phyloP scores from a whole-genome alignment of 2,113 vertebrate genomes.

The Illadopsis cleaveri region DNA sequence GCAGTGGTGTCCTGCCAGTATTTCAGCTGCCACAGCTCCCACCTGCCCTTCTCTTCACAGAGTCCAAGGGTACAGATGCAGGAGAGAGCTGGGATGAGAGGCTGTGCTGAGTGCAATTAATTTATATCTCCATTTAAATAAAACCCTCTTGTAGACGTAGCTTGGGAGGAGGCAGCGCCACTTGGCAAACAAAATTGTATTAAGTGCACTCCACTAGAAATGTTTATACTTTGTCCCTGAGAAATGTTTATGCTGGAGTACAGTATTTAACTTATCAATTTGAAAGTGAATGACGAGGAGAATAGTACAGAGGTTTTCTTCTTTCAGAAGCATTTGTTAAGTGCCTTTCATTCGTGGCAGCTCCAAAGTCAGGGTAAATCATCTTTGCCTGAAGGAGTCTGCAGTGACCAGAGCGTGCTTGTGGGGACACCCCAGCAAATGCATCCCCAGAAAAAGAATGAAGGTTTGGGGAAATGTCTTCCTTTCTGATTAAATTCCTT shows the following conservation, averaged over 20 bases:
- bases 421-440: neutral
- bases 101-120: conserved; percentile 50
- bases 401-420: neutral
- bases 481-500: neutral
- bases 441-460: neutral
- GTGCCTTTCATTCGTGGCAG: neutral
- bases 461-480: neutral
- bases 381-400: neutral
- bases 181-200: conserved; percentile 63
- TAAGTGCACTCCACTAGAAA: conserved; percentile 66
- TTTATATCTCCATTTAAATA: conserved; percentile 61
- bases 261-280: conserved; percentile 60
- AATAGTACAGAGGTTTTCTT: conserved; percentile 32
- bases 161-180: conserved; percentile 22
- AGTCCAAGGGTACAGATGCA: neutral
- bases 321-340: conserved; percentile 43
- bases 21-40: neutral
- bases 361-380: neutral
- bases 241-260: conserved; percentile 61
- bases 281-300: conserved; percentile 36
- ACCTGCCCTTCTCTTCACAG: neutral
- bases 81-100: conserved; percentile 7
- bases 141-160: conserved; percentile 15
- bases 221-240: conserved; percentile 65
- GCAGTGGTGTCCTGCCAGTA: neutral